Conservation (phyloP, 2,888 invertebrate genomes). For the Antheraea assamensis region DNA sequence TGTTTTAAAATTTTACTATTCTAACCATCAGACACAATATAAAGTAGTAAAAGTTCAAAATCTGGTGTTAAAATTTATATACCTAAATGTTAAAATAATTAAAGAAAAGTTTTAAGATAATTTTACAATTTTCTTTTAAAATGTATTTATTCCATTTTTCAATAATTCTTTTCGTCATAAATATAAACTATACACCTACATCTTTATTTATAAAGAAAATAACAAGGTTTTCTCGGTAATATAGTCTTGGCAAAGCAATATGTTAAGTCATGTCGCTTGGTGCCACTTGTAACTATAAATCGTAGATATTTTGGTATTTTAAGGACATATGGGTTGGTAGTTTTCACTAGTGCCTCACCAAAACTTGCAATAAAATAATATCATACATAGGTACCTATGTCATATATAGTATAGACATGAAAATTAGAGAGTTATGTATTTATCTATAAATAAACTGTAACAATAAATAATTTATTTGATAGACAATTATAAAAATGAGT, state of each 20-base stretch:
- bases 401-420: background rate
- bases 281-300: constrained; percentile 7
- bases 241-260: constrained; percentile 8
- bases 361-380: background rate
- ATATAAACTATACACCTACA: background rate
- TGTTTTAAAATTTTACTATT: no score
- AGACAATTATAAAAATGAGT: background rate
- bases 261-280: constrained; percentile 11
- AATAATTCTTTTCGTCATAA: background rate
- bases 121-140: background rate
- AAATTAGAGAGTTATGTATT: no score
- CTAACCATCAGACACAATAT: no score
- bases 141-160: no score
- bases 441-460: background rate
- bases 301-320: constrained; percentile 10
- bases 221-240: constrained; percentile 10
- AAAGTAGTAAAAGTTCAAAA: no score
- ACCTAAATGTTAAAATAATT: no score
- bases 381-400: background rate
- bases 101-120: background rate
- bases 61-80: no score
- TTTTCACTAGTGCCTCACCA: background rate
- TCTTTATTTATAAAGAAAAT: constrained; percentile 3
- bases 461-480: background rate
- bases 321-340: background rate